Evolutionary conservation across 1,140 invertebrate genomes (phyloP).

Genomic region (Drosophila pectinifera): DNA sequence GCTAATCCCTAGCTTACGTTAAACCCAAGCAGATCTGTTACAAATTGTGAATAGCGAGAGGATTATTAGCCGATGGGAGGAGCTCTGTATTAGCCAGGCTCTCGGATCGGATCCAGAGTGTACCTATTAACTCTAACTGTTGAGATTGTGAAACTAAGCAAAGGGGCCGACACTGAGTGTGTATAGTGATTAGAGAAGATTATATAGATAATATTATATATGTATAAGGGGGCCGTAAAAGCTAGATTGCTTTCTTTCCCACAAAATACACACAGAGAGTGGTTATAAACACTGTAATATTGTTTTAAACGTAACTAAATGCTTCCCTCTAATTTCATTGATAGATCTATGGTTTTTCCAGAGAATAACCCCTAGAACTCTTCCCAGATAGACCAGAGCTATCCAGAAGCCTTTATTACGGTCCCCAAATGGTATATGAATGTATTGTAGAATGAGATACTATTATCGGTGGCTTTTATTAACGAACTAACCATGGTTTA

Average conservation of each 20-base stretch:
- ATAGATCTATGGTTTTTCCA: no score
- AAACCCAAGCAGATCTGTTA: slow-evolving; percentile 13
- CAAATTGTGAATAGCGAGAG: slow-evolving; percentile 13
- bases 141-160: slow-evolving; percentile 22
- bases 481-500: slow-evolving; percentile 21
- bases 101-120: slow-evolving; percentile 1
- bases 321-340: no score
- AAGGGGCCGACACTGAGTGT: no score
- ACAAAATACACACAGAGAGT: no score
- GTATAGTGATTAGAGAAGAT: slow-evolving; percentile 13
- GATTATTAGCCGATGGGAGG: not conserved
- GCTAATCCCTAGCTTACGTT: slow-evolving; percentile 20
- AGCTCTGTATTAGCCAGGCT: slow-evolving; percentile 1
- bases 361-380: no score
- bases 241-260: not conserved
- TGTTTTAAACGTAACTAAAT: not conserved
- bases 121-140: slow-evolving; percentile 17
- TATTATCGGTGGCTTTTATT: slow-evolving; percentile 14
- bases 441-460: slow-evolving; percentile 6
- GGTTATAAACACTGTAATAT: no score
- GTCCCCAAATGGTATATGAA: slow-evolving; percentile 9
- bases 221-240: slow-evolving; percentile 17
- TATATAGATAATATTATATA: slow-evolving; percentile 3
- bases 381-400: slow-evolving; percentile 12
- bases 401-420: not conserved